Conservation (phyloP, 2,113 vertebrate genomes). For the Leucosticte australis region DNA sequence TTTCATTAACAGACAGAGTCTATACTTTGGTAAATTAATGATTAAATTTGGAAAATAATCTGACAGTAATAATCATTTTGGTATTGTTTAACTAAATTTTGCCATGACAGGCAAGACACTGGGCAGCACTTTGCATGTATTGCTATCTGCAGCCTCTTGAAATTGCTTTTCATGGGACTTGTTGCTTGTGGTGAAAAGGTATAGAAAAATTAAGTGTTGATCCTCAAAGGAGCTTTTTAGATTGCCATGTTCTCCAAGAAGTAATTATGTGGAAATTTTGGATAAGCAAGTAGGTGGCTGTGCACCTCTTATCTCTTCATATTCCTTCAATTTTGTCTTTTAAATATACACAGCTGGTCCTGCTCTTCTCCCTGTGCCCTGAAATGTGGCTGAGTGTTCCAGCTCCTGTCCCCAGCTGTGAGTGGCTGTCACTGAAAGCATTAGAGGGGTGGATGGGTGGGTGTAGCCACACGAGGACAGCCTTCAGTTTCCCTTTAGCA, state of each 20-base stretch:
- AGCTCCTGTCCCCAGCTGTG: background rate
- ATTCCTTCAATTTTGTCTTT: background rate
- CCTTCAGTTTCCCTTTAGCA: background rate
- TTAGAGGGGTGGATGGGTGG: background rate
- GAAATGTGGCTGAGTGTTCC: background rate
- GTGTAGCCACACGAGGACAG: fast-evolving
- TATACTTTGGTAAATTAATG: background rate
- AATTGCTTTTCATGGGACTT: background rate
- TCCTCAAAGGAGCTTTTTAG: background rate
- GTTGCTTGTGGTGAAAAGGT: background rate
- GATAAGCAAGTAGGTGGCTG: background rate
- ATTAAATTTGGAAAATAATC: background rate
- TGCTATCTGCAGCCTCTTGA: background rate
- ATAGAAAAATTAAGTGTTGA: background rate
- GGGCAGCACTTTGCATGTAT: background rate
- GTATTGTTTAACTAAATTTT: background rate
- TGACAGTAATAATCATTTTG: background rate
- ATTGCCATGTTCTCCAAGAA: background rate
- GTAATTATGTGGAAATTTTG: background rate
- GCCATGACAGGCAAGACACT: background rate
- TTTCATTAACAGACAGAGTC: background rate
- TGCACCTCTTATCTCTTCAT: background rate
- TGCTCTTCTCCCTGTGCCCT: background rate
- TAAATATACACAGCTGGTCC: background rate
- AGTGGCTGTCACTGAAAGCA: background rate